phyloP scores from a whole-genome alignment of 2,888 invertebrate species.

The Dynastes hyllus region DNA sequence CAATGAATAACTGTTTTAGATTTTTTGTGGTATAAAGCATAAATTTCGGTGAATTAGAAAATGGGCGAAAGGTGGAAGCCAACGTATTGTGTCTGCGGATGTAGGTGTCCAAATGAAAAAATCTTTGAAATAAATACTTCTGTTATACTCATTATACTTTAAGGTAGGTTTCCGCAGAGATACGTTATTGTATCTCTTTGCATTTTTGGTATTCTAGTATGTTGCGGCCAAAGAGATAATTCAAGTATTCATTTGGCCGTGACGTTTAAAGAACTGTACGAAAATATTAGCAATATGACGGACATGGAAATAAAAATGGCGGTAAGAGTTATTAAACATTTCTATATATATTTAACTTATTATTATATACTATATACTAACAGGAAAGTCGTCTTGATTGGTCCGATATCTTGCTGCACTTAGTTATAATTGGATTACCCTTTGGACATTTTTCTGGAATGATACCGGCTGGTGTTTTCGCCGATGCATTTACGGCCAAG shows the following conservation, averaged over 20 bases:
- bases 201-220: conserved; percentile 1
- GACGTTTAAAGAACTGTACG: too few relatives aligned
- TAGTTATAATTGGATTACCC: conserved; percentile 39
- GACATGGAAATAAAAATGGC: neutral
- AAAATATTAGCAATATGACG: neutral
- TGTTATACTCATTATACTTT: neutral
- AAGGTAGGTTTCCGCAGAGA: conserved; percentile 10
- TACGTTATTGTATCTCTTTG: neutral
- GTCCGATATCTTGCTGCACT: neutral
- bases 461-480: conserved; percentile 40
- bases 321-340: neutral
- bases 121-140: neutral
- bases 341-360: neutral
- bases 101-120: neutral
- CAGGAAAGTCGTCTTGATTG: conserved; percentile 4
- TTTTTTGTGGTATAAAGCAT: too few relatives aligned
- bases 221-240: conserved; percentile 14
- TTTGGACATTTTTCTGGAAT: conserved; percentile 42
- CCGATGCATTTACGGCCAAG: conserved; percentile 40
- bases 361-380: neutral
- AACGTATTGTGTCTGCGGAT: conserved; percentile 18
- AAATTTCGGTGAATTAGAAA: neutral
- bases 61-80: conserved; percentile 16
- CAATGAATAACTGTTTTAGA: neutral
- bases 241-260: neutral